Percentiles rank a stretch among this genome's conserved stretches.
Evolutionary conservation across 2,113 vertebrate genomes (phyloP).

Genomic region (Centrocercus urophasianus): DNA sequence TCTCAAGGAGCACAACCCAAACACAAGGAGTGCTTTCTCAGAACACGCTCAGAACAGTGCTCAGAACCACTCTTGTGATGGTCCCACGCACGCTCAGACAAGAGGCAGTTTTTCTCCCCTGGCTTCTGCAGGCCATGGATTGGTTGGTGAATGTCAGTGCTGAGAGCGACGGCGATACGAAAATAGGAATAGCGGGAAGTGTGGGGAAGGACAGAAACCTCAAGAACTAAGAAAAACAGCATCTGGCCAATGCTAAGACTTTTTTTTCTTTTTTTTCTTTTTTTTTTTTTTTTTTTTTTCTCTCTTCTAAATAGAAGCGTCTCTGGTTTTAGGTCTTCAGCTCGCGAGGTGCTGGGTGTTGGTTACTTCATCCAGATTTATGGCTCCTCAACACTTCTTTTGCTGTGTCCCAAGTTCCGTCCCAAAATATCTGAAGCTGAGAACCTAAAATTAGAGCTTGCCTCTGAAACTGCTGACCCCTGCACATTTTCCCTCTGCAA

Average conservation of each 20-base stretch:
- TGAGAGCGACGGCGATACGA: neutral
- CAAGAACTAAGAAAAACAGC: slow-evolving; percentile 23
- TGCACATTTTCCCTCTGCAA: slow-evolving; percentile 46
- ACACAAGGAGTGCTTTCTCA: neutral
- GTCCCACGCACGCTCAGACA: neutral
- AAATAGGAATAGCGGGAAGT: slow-evolving; percentile 47
- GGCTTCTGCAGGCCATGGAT: neutral
- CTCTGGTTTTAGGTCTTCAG: neutral
- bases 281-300: neutral
- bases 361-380: slow-evolving; percentile 62
- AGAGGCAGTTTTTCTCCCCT: neutral
- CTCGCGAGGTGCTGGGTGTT: neutral
- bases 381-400: slow-evolving; percentile 29
- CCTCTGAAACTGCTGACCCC: slow-evolving; percentile 57
- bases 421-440: slow-evolving; percentile 55
- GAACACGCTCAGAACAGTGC: neutral
- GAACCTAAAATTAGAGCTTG: slow-evolving; percentile 69
- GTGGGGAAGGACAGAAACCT: slow-evolving; percentile 41
- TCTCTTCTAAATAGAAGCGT: neutral
- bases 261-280: neutral
- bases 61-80: neutral
- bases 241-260: neutral
- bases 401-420: slow-evolving; percentile 18
- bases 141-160: neutral
- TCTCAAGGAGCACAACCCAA: neutral